Evolutionary conservation across 2,797 vertebrate genomes (phyloP), one percentile per base, ranked within the genome.

Genomic region (Allobates femoralis): DNA sequence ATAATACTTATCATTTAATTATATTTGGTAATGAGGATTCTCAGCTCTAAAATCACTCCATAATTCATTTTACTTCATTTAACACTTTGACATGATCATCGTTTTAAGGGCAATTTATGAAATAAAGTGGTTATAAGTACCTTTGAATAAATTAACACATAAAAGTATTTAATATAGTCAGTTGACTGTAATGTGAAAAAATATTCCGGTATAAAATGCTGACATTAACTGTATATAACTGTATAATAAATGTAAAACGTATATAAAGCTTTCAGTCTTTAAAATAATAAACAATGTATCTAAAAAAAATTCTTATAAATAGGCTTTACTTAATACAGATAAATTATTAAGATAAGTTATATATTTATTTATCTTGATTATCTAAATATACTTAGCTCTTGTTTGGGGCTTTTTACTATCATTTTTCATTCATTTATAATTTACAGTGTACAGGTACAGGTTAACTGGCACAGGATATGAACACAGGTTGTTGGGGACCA

Each of bases 11-110:
- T 81, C 69, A 77, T 71, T 76, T 86, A 86, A 86, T 86, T 86
- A 86, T 86, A 78, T 86, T 83, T 83, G 71, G 73, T 86, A 77
- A 86, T 77, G 85, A 83, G 79, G 23, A 78, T 77, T 86, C 79
- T 83, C 53, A 74, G 73, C 85, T 69, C 56, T 41, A 19, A 83
- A 85, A 41, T 51, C 60, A 78, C 85, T 86, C 76, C 80, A 86
- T 86, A 86, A 86, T 86, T 86, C 79, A 86, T 78, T n/a, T 69
- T 76, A 78, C n/a, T 77, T 76, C 79, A 86, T 83, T 78, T 83
- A 86, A 28, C 85, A 83, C 60, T 77, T 69, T 86, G 85, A 86
- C 79, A 86, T 46, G 50, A 78, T 86, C 73, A 86, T 86, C 62
- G 78, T 86, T 83, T 80, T 75, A 86, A 78, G 73, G 73, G 32